phyloP scores from a whole-genome alignment of 1,140 invertebrate species.

The Coelopa frigida region DNA sequence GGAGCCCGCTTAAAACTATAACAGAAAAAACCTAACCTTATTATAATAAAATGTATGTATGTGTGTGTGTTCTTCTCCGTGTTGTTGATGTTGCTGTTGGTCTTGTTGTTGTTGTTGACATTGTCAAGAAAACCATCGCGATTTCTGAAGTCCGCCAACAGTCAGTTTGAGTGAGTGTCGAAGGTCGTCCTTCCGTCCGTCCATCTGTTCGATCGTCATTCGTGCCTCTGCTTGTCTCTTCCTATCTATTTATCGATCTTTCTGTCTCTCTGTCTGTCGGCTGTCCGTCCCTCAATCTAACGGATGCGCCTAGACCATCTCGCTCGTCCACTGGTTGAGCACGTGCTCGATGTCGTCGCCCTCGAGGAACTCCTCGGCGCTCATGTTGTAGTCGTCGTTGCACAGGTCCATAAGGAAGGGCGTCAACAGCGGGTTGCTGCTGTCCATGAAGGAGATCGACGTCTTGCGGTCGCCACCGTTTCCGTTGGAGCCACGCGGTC shows the following conservation, averaged over 20 bases:
- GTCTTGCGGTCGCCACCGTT: constrained; percentile 22
- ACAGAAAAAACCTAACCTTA: no score
- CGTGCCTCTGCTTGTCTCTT: neutral
- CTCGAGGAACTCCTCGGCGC: constrained; percentile 16
- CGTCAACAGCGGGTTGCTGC: constrained; percentile 31
- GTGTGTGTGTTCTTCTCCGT: no score
- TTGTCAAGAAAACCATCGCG: no score
- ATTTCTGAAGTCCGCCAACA: no score
- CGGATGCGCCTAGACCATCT: constrained; percentile 10
- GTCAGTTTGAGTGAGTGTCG: no score
- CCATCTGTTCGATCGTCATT: neutral
- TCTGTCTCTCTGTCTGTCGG: neutral
- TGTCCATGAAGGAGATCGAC: constrained; percentile 37
- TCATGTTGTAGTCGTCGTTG: constrained; percentile 39
- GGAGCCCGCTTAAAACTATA: no score
- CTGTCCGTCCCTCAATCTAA: neutral
- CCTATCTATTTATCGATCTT: neutral
- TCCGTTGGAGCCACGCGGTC: no score
- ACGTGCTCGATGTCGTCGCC: constrained; percentile 32
- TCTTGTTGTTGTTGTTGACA: no score
- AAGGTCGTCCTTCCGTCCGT: no score
- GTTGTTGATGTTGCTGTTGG: no score
- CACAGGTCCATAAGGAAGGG: constrained; percentile 35
- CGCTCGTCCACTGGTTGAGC: constrained; percentile 14
- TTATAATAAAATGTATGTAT: no score